Evolutionary conservation across 2,888 invertebrate species (phyloP).

Genomic region (Ochlodes sylvanus): DNA sequence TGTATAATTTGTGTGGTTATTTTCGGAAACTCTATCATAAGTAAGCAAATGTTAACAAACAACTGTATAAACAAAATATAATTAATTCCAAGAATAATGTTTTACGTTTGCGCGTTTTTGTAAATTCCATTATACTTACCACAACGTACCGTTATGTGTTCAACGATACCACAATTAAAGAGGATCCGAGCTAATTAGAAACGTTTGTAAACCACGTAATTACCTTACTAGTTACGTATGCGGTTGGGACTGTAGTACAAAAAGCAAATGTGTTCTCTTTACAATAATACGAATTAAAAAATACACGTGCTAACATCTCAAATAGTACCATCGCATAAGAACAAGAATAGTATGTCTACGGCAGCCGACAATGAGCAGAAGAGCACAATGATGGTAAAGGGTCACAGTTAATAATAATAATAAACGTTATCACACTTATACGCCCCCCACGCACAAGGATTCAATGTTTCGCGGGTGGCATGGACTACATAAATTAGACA

Average conservation of each 20-base stretch:
- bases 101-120: not conserved
- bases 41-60: not conserved
- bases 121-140: conserved; percentile 2
- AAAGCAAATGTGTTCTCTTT: conserved; percentile 2
- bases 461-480: too few relatives aligned
- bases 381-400: too few relatives aligned
- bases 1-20: too few relatives aligned
- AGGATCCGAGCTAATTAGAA: conserved; percentile 10
- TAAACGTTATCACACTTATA: too few relatives aligned
- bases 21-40: too few relatives aligned
- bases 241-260: not conserved
- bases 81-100: not conserved
- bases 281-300: not conserved
- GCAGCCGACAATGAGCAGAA: too few relatives aligned
- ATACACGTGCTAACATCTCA: not conserved
- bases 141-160: not conserved
- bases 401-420: too few relatives aligned
- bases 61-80: not conserved
- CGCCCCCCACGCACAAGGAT: too few relatives aligned
- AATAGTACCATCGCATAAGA: too few relatives aligned
- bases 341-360: too few relatives aligned
- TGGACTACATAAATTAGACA: too few relatives aligned
- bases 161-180: conserved; percentile 5
- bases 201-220: conserved; percentile 18
- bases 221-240: conserved; percentile 7